These are phyloP conservation scores for Drosophila koepferae DNA, from an alignment of 2,888 invertebrate species.

Conservation along the genomic window DNA sequence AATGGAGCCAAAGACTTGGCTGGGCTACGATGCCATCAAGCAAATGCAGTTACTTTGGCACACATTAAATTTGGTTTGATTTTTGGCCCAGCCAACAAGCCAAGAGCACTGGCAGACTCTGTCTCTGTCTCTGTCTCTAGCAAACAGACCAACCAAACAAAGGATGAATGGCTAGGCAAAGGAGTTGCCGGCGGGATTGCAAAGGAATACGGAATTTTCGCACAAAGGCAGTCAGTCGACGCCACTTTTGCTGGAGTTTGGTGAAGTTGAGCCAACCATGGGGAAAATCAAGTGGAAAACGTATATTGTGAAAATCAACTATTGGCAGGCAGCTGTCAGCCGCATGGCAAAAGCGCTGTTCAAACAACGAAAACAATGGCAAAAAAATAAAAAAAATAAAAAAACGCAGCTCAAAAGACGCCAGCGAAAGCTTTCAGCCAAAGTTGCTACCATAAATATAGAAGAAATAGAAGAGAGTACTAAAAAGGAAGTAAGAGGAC, in stretches of 20 bases:
- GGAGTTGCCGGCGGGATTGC: not conserved
- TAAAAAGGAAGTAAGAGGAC: not conserved
- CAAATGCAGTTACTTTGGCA: conserved; percentile 61
- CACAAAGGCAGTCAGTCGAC: conserved; percentile 18
- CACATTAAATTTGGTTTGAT: conserved; percentile 65
- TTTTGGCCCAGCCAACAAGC: conserved; percentile 37
- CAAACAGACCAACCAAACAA: conserved; percentile 18
- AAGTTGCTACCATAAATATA: conserved; percentile 48
- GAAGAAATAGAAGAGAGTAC: conserved; percentile 6
- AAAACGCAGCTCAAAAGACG: conserved; percentile 40
- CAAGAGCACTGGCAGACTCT: conserved; percentile 2
- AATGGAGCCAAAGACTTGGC: conserved; percentile 17
- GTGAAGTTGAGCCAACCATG: conserved; percentile 52
- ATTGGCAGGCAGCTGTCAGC: conserved; percentile 81
- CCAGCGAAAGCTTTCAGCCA: conserved; percentile 47
- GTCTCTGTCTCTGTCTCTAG: not conserved
- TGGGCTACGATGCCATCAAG: conserved; percentile 28
- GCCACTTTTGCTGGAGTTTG: conserved; percentile 17
- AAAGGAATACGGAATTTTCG: not conserved
- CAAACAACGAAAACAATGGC: conserved; percentile 73
- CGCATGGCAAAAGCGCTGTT: conserved; percentile 57
- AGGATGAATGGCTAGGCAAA: not conserved
- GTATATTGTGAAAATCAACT: conserved; percentile 77
- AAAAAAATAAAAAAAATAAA: conserved; percentile 12
- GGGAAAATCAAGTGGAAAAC: conserved; percentile 73